Evolutionary conservation across 2,797 vertebrate species (phyloP).

Genomic region (Fistularia commersonii): DNA sequence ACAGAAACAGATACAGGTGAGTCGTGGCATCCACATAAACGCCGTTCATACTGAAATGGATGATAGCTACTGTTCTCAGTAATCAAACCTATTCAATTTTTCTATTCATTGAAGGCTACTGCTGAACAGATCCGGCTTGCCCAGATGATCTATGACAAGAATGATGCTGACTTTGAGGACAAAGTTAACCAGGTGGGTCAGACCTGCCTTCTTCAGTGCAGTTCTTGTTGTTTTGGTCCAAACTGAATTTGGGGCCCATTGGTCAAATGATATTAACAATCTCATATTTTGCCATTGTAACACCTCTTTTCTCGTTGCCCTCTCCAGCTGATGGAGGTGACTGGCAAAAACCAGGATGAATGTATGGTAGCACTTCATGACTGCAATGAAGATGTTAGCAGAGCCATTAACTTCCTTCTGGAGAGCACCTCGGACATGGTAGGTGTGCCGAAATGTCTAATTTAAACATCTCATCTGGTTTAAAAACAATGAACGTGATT

Average conservation of each 20-base stretch:
- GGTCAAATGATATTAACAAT: too few species aligned
- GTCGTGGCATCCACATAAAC: conserved; percentile 26
- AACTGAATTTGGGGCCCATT: neutral
- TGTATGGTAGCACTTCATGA: conserved; percentile 96
- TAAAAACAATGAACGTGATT: neutral
- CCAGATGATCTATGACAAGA: conserved; percentile 98
- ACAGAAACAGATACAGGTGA: conserved; percentile 97
- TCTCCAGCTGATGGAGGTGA: conserved; percentile 93
- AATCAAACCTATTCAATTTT: neutral
- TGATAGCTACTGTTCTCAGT: neutral
- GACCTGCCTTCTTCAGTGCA: neutral
- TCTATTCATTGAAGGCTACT: conserved; percentile 80
- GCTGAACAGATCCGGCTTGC: conserved; percentile 96
- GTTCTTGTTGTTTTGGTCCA: too few species aligned
- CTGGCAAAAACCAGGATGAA: conserved; percentile 95
- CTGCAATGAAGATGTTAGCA: conserved; percentile 95
- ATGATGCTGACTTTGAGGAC: conserved; percentile 92
- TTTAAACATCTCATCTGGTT: neutral
- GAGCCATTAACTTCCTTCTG: conserved; percentile 93
- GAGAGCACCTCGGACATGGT: conserved; percentile 95
- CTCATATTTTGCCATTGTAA: neutral
- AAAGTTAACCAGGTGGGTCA: conserved; percentile 92
- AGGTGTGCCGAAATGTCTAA: conserved; percentile 22
- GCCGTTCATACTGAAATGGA: too few species aligned
- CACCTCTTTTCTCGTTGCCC: conserved; percentile 3